Conservation (phyloP, 2,888 invertebrate genomes). For the Nesidiocoris tenuis region DNA sequence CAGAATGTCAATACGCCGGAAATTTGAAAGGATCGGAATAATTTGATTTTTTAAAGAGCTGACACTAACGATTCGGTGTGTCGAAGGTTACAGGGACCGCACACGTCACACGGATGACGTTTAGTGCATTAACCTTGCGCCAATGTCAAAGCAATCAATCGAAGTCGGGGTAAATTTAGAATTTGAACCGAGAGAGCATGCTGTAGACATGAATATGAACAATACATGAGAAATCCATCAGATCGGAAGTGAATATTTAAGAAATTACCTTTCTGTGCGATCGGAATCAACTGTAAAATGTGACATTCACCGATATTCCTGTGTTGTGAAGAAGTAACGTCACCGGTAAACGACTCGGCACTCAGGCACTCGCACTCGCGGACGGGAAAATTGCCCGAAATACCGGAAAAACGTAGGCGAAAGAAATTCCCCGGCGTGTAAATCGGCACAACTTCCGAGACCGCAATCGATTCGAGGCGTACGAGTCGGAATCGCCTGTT, state of each 20-base stretch:
- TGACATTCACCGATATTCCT: constrained; percentile 38
- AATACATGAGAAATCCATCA: no score
- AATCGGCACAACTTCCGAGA: no score
- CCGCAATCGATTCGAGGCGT: not conserved
- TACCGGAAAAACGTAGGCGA: no score
- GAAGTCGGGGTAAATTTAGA: not conserved
- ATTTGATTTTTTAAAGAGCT: no score
- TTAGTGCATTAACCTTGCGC: not conserved
- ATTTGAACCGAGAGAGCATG: not conserved
- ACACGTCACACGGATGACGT: not conserved
- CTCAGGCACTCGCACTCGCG: constrained; percentile 8
- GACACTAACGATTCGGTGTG: no score
- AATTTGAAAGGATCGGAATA: no score
- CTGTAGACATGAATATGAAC: no score
- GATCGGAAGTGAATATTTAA: no score
- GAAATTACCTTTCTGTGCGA: constrained; percentile 28
- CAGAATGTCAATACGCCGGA: no score
- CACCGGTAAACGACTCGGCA: constrained; percentile 20
- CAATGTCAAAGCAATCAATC: not conserved
- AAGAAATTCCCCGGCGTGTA: no score
- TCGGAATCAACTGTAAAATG: constrained; percentile 27
- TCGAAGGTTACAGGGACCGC: no score
- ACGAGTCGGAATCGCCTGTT: not conserved
- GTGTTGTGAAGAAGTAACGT: constrained; percentile 23
- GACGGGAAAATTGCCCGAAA: no score